phyloP scores from a whole-genome alignment of 2,888 invertebrate species.

The Synanthedon andrenaeformis region DNA sequence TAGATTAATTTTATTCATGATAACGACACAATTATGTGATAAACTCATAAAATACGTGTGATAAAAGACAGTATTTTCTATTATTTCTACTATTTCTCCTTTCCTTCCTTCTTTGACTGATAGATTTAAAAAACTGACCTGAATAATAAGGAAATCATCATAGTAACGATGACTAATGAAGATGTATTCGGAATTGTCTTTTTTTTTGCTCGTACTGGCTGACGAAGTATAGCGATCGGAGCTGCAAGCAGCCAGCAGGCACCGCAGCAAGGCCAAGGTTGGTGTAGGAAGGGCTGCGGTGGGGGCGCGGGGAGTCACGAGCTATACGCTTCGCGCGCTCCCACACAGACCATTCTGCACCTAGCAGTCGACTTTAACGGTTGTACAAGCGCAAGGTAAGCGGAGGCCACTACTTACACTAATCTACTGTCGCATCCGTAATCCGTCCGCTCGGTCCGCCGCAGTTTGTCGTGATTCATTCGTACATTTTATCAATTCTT shows the following conservation, averaged over 20 bases:
- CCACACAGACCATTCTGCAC: slow-evolving; percentile 66
- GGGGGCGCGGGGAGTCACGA: slow-evolving; percentile 56
- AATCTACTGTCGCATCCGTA: slow-evolving; percentile 28
- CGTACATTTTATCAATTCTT: slow-evolving; percentile 6
- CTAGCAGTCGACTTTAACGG: slow-evolving; percentile 70
- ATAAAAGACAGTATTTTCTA: too few species aligned
- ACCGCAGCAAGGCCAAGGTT: slow-evolving; percentile 63
- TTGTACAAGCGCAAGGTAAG: slow-evolving; percentile 70
- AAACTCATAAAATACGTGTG: too few species aligned
- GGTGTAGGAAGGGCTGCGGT: slow-evolving; percentile 49
- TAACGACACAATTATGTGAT: too few species aligned
- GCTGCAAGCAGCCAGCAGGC: slow-evolving; percentile 9
- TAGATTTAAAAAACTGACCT: too few species aligned
- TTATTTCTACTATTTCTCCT: too few species aligned
- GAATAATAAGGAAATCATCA: slow-evolving; percentile 1
- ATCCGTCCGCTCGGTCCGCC: slow-evolving; percentile 16
- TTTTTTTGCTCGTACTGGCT: slow-evolving; percentile 5
- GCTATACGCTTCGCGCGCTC: slow-evolving; percentile 65
- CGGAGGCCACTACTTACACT: slow-evolving; percentile 45
- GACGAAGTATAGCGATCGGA: slow-evolving; percentile 14
- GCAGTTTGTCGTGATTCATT: slow-evolving; percentile 20
- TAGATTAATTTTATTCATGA: too few species aligned
- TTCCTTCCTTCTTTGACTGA: too few species aligned
- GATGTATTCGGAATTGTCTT: too few species aligned
- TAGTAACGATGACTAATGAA: background rate